Percentiles rank a stretch among this genome's conserved stretches.
phyloP scores from a whole-genome alignment of 1,140 invertebrate genomes.

The Trichonephila clavata region DNA sequence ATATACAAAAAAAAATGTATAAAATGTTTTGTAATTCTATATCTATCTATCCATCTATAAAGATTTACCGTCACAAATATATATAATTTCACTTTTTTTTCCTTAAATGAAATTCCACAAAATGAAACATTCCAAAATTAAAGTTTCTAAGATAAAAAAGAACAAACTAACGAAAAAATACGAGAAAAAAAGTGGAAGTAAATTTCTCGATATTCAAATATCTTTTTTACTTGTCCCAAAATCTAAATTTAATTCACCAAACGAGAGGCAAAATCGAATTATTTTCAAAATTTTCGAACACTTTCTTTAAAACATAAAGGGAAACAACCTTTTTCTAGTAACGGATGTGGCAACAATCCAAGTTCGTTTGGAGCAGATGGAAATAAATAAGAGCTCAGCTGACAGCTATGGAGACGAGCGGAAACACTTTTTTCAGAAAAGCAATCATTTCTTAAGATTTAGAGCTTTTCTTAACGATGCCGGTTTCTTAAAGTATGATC shows the following conservation, averaged over 20 bases:
- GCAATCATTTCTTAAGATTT: background rate
- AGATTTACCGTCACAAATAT: no score
- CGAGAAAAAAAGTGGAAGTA: no score
- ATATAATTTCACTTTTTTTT: no score
- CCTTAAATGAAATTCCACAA: no score
- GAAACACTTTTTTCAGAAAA: slow-evolving; percentile 20
- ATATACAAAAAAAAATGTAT: no score
- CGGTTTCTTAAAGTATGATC: slow-evolving; percentile 34
- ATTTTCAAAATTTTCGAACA: background rate
- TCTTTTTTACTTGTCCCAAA: background rate
- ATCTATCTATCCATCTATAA: no score
- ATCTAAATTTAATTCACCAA: slow-evolving; percentile 8
- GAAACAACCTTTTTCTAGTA: background rate
- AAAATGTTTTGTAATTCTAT: no score
- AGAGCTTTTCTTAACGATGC: background rate
- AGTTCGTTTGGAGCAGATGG: background rate
- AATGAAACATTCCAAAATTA: no score
- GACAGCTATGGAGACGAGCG: slow-evolving; percentile 34
- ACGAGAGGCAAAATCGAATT: background rate
- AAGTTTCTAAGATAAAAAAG: no score
- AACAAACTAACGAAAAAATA: no score
- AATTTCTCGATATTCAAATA: no score
- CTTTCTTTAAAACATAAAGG: background rate
- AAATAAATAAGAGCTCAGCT: slow-evolving; percentile 29
- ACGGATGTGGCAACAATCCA: slow-evolving; percentile 34